Evolutionary conservation across 1,140 invertebrate genomes (phyloP).

Genomic region (Drosophila simulans): DNA sequence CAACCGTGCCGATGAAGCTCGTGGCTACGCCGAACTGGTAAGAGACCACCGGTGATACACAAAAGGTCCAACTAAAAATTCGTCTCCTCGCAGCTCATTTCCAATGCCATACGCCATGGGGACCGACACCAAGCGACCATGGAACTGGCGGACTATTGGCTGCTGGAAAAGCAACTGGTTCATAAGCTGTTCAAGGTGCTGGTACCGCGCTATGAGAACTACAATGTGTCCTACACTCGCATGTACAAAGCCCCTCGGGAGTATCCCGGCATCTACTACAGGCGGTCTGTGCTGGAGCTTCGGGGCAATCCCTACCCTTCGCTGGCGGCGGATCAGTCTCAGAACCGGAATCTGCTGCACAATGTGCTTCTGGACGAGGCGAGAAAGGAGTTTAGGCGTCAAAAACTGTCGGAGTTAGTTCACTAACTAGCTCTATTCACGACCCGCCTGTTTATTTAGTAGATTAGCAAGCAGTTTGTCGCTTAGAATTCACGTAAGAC

Average conservation of each 20-base stretch:
- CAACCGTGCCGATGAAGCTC: conserved; percentile 91
- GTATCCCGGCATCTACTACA: conserved; percentile 86
- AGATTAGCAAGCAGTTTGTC: not conserved
- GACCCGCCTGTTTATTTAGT: not conserved
- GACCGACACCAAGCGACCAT: conserved; percentile 93
- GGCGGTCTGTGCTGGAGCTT: conserved; percentile 91
- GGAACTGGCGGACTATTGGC: conserved; percentile 95
- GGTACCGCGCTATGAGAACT: conserved; percentile 92
- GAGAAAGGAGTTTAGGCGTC: conserved; percentile 87
- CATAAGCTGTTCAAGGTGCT: conserved; percentile 97
- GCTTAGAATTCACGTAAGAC: conserved; percentile 13
- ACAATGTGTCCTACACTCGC: conserved; percentile 89
- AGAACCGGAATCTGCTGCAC: conserved; percentile 88
- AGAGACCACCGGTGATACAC: conserved; percentile 52
- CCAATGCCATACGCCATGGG: conserved; percentile 94
- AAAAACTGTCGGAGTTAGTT: conserved; percentile 64
- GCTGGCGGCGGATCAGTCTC: conserved; percentile 85
- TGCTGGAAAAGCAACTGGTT: conserved; percentile 94
- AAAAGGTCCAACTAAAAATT: conserved; percentile 30
- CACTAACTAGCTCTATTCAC: conserved; percentile 29
- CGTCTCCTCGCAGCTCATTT: conserved; percentile 89
- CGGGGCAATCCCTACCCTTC: conserved; percentile 90
- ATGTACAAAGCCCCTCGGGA: conserved; percentile 89
- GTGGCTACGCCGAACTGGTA: conserved; percentile 95
- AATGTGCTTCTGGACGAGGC: conserved; percentile 90